phyloP scores from a whole-genome alignment of 1,140 invertebrate genomes.

The Lepidotrigona ventralis region DNA sequence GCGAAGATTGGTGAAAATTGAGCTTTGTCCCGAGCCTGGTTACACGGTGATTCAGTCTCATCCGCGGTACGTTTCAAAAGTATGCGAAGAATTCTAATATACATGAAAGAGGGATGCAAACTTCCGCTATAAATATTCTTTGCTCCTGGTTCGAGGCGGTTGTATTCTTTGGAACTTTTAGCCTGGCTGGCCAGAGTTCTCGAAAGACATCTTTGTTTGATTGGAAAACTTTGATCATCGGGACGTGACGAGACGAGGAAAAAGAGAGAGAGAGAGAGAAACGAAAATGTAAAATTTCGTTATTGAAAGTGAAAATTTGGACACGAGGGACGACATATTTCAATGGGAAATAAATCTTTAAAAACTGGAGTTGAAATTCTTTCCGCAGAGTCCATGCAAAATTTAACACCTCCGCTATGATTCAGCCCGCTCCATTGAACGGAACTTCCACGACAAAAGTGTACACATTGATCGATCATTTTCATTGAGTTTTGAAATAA shows the following conservation, averaged over 20 bases:
- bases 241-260: not conserved
- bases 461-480: no score
- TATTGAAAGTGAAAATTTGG: not conserved
- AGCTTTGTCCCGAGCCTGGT: slow-evolving; percentile 3
- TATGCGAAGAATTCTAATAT: not conserved
- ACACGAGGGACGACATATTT: not conserved
- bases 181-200: not conserved
- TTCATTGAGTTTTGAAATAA: no score
- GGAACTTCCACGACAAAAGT: no score
- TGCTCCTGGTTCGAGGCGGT: not conserved
- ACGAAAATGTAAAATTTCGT: not conserved
- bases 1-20: slow-evolving; percentile 19
- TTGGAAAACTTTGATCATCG: slow-evolving; percentile 1
- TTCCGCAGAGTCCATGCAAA: no score
- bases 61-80: not conserved
- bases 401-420: no score
- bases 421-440: no score
- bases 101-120: not conserved
- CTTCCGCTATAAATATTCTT: not conserved
- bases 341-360: not conserved
- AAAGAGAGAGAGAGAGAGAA: no score
- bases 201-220: not conserved
- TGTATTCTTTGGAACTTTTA: not conserved
- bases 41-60: slow-evolving; percentile 22
- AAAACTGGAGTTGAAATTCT: not conserved